Base-by-base conservation (phyloP, 2,797 vertebrate species). In the Peromyscus melanophrys region DNA sequence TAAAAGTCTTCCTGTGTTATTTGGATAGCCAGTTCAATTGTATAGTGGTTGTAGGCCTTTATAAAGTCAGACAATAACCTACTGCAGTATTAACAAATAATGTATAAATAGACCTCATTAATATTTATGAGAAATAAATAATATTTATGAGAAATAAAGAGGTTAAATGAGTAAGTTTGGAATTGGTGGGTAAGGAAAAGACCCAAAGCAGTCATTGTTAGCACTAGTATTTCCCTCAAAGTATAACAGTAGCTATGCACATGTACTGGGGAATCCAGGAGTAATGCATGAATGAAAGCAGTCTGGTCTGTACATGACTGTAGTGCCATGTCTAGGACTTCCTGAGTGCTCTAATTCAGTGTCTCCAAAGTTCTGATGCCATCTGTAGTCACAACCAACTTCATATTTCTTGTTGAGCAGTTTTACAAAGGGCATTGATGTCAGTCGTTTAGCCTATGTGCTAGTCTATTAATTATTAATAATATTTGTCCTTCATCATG, bases 1-100 rank as follows among this genome's bases (percentile, higher is more conserved):
- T 96, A 90, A 96, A 97, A 93, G n/a, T 86, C 14, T 96, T 96
- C 57, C 49, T 96, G 11, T 34, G 75, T 96, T 94, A 46, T 21
- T 21, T 94, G 91, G 71, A 34, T 91, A 94, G 73, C 81, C 37
- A 90, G 67, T 59, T 46, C 49, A 80, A 71, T 90, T 92, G 25
- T 94, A 21, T 89, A 78, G 8, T 88, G 21, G 90, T 84, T 63
- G 73, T 90, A 57, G 52, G 78, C 84, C 93, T 96, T 90, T 90
- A 40, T 83, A 49, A 95, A 95, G 71, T 90, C 80, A 88, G 6
- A 40, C 69, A 92, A 89, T 96, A 87, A 63, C 23, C 65, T 95
- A 49, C 67, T 87, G 12, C n/a, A 57, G 6, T 90, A 31, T 37
- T 94, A 55, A 73, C n/a, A 96, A 81, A 69, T 43, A 88, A 3